Percentiles rank a stretch among this genome's conserved stretches.
Conservation (phyloP, 1,140 invertebrate genomes). For the Anadara kagoshimensis region DNA sequence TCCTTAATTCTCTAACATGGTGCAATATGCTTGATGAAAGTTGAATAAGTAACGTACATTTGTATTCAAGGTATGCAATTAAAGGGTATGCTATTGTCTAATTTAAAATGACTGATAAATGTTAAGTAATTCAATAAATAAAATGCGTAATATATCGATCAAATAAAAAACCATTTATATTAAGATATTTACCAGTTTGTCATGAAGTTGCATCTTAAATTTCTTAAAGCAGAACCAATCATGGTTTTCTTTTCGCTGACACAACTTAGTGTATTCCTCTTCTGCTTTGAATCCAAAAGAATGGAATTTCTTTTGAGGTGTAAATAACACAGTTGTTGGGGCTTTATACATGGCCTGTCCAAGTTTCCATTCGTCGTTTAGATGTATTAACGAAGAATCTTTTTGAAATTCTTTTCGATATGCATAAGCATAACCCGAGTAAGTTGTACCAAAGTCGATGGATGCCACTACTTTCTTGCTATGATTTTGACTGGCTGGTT, state of each 20-base stretch:
- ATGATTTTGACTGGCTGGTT: too few relatives aligned
- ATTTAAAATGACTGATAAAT: too few relatives aligned
- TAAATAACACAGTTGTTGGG: conserved; percentile 31
- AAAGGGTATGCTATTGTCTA: too few relatives aligned
- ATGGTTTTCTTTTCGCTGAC: conserved; percentile 7
- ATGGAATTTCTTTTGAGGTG: conserved; percentile 20
- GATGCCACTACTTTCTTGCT: conserved; percentile 12
- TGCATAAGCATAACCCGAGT: conserved; percentile 33
- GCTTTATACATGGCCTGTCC: conserved; percentile 5
- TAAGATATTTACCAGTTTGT: too few relatives aligned
- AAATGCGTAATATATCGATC: too few relatives aligned
- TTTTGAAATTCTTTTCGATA: conserved; percentile 8
- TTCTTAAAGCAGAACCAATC: conserved; percentile 30
- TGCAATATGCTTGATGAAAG: too few relatives aligned
- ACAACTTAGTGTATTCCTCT: conserved; percentile 8
- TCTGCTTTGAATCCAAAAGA: conserved; percentile 37
- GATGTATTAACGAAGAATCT: not conserved
- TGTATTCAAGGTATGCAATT: too few relatives aligned
- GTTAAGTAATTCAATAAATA: too few relatives aligned
- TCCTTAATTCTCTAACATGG: too few relatives aligned
- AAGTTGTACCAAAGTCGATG: conserved; percentile 37
- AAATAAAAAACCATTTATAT: too few relatives aligned
- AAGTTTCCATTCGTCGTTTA: not conserved
- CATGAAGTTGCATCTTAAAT: conserved; percentile 38
- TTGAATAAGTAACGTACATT: too few relatives aligned